These are phyloP conservation scores for Taeniopygia guttata DNA, from an alignment of 2,797 vertebrate species.

Conservation along the genomic window DNA sequence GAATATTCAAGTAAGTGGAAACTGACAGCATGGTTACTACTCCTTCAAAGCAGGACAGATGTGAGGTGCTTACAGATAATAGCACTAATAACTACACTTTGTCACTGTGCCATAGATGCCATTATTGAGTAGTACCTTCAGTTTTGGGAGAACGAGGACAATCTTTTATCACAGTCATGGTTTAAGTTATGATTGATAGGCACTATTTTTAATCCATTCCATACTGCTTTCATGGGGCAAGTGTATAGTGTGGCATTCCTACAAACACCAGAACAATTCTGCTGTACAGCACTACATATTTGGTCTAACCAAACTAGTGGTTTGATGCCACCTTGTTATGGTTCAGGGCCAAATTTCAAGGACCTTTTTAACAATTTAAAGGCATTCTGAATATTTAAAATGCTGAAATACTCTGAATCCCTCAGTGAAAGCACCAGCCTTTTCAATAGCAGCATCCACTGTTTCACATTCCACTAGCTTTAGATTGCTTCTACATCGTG, in stretches of 20 bases:
- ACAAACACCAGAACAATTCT: not conserved
- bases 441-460: not conserved
- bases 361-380: not conserved
- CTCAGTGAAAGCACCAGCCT: not conserved
- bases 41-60: not conserved
- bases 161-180: not conserved
- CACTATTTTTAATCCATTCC: not conserved
- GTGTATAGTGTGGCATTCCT: accelerated
- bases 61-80: not conserved
- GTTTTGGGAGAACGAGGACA: not conserved
- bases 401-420: not conserved
- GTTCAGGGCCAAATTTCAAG: not conserved
- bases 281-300: not conserved
- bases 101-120: not conserved
- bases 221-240: not conserved
- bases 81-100: not conserved
- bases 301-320: not conserved
- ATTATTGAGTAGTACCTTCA: not conserved
- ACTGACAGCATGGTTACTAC: not conserved
- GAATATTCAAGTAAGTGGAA: not conserved
- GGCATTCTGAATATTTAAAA: not conserved
- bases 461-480: not conserved
- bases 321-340: not conserved
- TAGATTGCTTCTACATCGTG: not conserved
- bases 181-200: not conserved